phyloP scores from a whole-genome alignment of 1,140 invertebrate species.

The Luehdorfia chinensis region DNA sequence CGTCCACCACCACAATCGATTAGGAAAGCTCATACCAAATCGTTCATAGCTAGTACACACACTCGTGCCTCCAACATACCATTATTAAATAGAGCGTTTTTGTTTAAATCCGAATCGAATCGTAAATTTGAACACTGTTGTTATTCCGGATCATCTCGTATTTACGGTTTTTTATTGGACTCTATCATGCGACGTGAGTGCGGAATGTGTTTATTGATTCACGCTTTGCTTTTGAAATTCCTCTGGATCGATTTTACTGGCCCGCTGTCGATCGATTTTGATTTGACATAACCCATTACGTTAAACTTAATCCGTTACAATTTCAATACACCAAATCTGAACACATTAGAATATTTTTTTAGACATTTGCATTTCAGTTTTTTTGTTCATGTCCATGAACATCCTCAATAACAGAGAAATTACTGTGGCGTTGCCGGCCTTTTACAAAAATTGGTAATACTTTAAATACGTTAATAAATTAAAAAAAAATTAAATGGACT shows the following conservation, averaged over 20 bases:
- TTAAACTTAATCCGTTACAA: too few species aligned
- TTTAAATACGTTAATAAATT: too few species aligned
- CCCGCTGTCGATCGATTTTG: conserved; percentile 23
- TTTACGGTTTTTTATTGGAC: conserved; percentile 59
- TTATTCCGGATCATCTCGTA: conserved; percentile 60
- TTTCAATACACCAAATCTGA: too few species aligned
- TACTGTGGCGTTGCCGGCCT: too few species aligned
- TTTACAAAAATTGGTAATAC: too few species aligned
- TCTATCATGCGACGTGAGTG: conserved; percentile 63
- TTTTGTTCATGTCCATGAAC: too few species aligned
- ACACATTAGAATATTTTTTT: too few species aligned
- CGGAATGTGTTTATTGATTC: conserved; percentile 64
- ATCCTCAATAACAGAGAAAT: too few species aligned
- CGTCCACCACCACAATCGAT: conserved; percentile 63
- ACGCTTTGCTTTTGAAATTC: conserved; percentile 42
- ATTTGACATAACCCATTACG: too few species aligned
- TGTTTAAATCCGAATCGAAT: conserved; percentile 73
- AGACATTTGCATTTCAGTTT: too few species aligned
- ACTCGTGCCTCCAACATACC: conserved; percentile 56
- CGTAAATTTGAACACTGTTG: conserved; percentile 70
- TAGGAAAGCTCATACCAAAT: conserved; percentile 51
- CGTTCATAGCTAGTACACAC: conserved; percentile 34
- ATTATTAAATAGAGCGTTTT: conserved; percentile 75
- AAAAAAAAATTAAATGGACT: too few species aligned
- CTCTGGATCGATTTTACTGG: conserved; percentile 37